Evolutionary conservation across 2,888 invertebrate genomes (phyloP).

Genomic region (Atrina japonica): DNA sequence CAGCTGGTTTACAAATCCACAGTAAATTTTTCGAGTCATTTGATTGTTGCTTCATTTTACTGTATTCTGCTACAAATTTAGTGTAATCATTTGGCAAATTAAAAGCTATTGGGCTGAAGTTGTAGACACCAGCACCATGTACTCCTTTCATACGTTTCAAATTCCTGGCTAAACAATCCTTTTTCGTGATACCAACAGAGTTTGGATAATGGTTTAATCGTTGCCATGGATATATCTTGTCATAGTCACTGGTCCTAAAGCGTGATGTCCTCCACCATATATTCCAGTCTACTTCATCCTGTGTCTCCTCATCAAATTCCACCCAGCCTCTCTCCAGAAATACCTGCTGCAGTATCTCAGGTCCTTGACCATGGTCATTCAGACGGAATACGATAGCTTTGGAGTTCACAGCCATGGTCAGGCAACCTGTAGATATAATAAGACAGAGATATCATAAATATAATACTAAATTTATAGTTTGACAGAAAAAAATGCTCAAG

Average conservation of each 20-base stretch:
- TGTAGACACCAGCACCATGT: constrained; percentile 86
- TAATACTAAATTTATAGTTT: too few relatives aligned
- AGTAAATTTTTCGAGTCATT: constrained; percentile 73
- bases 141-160: constrained; percentile 89
- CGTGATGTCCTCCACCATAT: constrained; percentile 91
- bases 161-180: constrained; percentile 90
- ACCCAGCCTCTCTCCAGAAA: constrained; percentile 91
- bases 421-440: too few relatives aligned
- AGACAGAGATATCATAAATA: too few relatives aligned
- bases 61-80: constrained; percentile 89
- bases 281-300: constrained; percentile 85
- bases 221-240: constrained; percentile 75
- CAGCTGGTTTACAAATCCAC: constrained; percentile 94
- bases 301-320: constrained; percentile 85
- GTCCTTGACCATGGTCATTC: constrained; percentile 76
- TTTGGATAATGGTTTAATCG: constrained; percentile 88
- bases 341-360: constrained; percentile 83
- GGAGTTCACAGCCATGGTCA: constrained; percentile 30
- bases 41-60: constrained; percentile 59
- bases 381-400: constrained; percentile 71
- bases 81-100: constrained; percentile 92
- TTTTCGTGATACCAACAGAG: constrained; percentile 89
- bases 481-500: too few relatives aligned
- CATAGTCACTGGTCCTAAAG: constrained; percentile 83
- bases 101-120: constrained; percentile 92